Conservation (phyloP, 2,888 invertebrate species). For the Agonopterix arenella region DNA sequence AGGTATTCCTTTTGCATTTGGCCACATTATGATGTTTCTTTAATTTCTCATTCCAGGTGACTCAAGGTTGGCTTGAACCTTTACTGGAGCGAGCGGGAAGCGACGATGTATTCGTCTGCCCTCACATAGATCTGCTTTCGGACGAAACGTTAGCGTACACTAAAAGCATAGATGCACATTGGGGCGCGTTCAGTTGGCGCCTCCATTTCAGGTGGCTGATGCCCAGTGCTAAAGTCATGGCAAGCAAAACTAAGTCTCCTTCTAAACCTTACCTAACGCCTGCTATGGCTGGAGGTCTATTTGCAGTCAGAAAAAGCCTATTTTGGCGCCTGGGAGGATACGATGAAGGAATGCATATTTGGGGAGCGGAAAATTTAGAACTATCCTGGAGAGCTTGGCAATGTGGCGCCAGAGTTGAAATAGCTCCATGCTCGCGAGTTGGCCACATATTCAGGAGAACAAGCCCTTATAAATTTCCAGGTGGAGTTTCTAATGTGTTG, state of each 20-base stretch:
- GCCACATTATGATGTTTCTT: no score
- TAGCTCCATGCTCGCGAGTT: constrained; percentile 94
- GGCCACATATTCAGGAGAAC: constrained; percentile 95
- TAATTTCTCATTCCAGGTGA: constrained; percentile 40
- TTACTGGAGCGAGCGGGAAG: constrained; percentile 72
- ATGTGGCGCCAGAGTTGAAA: constrained; percentile 93
- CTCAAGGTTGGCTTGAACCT: constrained; percentile 80
- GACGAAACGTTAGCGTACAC: constrained; percentile 97
- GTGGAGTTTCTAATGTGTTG: constrained; percentile 92
- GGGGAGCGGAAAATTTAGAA: constrained; percentile 99
- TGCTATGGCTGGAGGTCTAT: constrained; percentile 97
- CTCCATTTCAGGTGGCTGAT: constrained; percentile 94
- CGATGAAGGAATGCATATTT: constrained; percentile 87
- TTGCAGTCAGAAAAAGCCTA: constrained; percentile 89
- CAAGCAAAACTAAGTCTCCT: constrained; percentile 78
- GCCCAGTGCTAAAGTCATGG: constrained; percentile 80
- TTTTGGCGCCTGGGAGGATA: constrained; percentile 91
- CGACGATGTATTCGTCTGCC: constrained; percentile 68
- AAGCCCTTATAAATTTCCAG: constrained; percentile 97
- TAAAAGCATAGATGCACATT: constrained; percentile 95
- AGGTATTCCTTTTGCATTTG: no score
- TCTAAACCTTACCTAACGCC: constrained; percentile 87
- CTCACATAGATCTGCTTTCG: constrained; percentile 83
- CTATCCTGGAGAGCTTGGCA: constrained; percentile 98
- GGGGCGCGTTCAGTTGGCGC: constrained; percentile 99